These are phyloP conservation scores for Eledone cirrhosa DNA, from an alignment of 2,888 invertebrate genomes.

Conservation along the genomic window DNA sequence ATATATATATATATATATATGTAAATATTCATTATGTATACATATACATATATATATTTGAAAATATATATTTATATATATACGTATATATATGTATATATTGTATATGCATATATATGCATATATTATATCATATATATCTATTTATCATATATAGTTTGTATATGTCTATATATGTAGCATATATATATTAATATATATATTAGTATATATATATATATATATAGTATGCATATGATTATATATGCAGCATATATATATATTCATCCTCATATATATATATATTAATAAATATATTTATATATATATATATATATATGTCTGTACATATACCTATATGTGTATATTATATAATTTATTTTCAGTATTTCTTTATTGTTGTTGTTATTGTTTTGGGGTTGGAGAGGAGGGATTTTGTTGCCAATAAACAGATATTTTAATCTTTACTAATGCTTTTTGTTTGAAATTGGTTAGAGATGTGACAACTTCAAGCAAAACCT, in stretches of 20 bases:
- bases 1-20: background rate
- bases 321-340: background rate
- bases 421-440: background rate
- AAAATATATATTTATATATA: background rate
- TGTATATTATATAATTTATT: background rate
- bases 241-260: background rate
- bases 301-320: background rate
- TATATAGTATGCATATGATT: background rate
- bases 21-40: background rate
- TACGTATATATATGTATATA: background rate
- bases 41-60: background rate
- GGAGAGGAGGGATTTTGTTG: too few relatives aligned
- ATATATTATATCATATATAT: background rate
- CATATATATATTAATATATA: background rate
- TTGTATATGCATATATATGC: background rate
- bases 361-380: conserved; percentile 1
- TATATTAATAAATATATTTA: background rate
- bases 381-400: background rate
- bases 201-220: background rate
- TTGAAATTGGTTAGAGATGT: conserved; percentile 12
- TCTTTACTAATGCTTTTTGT: conserved; percentile 23
- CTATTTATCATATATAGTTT: background rate
- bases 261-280: background rate
- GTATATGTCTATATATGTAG: background rate
- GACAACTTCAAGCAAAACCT: background rate